Base-by-base conservation (phyloP, 2,888 invertebrate genomes). In the Erynnis tages region DNA sequence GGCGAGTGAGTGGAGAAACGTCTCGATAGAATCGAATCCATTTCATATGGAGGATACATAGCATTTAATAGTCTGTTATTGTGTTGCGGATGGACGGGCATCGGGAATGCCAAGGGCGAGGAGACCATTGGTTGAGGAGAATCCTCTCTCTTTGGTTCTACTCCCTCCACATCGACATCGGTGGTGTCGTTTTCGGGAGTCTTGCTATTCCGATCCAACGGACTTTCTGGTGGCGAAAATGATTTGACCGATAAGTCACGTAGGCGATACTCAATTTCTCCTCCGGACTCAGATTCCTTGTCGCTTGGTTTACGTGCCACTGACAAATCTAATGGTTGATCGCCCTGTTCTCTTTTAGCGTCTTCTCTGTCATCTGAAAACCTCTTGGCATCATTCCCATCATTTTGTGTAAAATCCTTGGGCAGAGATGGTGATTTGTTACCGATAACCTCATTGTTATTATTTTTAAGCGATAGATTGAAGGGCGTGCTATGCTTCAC, bases 51-150 rank as follows among this genome's bases (percentile, higher is more conserved):
- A 35, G 93, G 91, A 69, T 94, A 95, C 90, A 95, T 92, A 1
- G 93, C 93, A 55, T 95, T 95, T 35, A 95, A 87, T 47, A 96
- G 87, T 79, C 94, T 91, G 54, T 72, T 82, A 58, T 77, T 84
- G 25, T 96, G 96, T 69, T 96, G 95, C 0, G 96, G 96, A 69
- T 96, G 95, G 54, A 96, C 93, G 0, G 96, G 95, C 72, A 94
- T 91, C 0, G 97, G 97, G 66, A 96, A 97, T 0, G 93, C 94
- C 86, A 95, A 92, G 0, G 92, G 91, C 1, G 93, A 91, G 1
- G 89, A 80, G 1, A 84, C 69, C 25, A 86, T 60, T 11, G 78
- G 82, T 3, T 75, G 72, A 2, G 87, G 83, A 2, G 84, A 82
- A 48, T 86, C 82, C 43, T 85, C 86, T 13, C 83, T 69, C 60